Base-by-base conservation (phyloP, 1,140 invertebrate genomes). In the Ceratina calcarata region DNA sequence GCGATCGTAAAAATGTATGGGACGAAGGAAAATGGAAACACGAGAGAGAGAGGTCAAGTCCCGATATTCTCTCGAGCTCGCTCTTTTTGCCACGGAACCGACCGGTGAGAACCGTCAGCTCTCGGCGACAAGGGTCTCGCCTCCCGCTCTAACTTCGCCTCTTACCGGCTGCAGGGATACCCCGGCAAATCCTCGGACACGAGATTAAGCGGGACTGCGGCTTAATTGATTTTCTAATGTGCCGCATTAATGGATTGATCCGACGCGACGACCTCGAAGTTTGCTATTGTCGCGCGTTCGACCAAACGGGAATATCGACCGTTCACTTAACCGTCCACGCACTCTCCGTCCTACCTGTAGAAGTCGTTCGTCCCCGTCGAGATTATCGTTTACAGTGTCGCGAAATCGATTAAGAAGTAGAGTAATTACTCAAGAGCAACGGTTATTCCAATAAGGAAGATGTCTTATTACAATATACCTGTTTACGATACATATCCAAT, bases 371-470 rank as follows among this genome's bases (percentile, higher is more conserved):
- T 15, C 37, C 66, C 49, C 15, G 55, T 15, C 51, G 58, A 18
- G 55, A 57, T 51, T 61, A 78, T 78, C 68, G 76, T 60, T 78
- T 57, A 71, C 68, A 72, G 18, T 61, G 61, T 18, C 70, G 13
- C 7, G 20, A 15, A 74, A 45, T 69, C 82, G 80, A 85, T 85
- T 83, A 78, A 51, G 57, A 66, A 70, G 53, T 32, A 70, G 77
- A 66, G 84, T 85, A 86, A 86, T 85, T 86, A 85, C 69, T 83
- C 83, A 73, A 76, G 82, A 85, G 80, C 82, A 85, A 86, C 72
- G 27, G 51, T 16, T 53, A 49, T 12, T 18, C 62, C 75, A 61
- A 45, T 10, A 10, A 45, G 37, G 10, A 45, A 45, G 37, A 3
- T 45, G 0, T 10, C 2, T 32, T 32, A 32, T 32, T 32, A 32